Conservation (phyloP, 2,113 vertebrate genomes). For the Ursus arctos region DNA sequence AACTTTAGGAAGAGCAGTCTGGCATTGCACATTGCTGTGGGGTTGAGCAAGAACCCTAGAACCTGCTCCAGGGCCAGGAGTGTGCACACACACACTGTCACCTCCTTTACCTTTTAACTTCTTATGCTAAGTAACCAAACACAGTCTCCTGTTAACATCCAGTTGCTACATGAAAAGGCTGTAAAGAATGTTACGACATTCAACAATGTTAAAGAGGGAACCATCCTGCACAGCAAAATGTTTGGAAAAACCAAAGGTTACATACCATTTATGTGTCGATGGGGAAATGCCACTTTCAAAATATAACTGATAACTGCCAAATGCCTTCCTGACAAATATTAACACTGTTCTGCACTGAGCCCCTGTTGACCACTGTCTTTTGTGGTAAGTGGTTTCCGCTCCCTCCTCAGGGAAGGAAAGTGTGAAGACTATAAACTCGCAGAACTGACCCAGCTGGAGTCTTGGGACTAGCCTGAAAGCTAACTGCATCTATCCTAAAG, state of each 20-base stretch:
- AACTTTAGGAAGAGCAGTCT: not conserved
- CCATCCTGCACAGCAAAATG: not conserved
- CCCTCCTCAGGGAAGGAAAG: not conserved
- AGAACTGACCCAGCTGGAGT: not conserved
- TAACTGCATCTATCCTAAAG: not conserved
- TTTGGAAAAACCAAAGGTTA: not conserved
- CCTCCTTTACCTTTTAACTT: not conserved
- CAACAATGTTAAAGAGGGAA: not conserved
- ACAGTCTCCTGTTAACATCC: not conserved
- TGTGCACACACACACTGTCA: not conserved
- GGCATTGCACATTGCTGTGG: not conserved
- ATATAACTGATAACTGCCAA: not conserved
- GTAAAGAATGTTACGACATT: not conserved
- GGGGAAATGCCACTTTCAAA: constrained; percentile 11
- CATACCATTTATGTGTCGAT: not conserved
- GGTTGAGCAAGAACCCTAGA: not conserved
- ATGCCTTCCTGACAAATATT: not conserved
- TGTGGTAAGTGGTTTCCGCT: not conserved
- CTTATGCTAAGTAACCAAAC: not conserved
- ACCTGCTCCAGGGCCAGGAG: not conserved
- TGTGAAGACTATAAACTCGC: not conserved
- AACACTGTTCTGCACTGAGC: not conserved
- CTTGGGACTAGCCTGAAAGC: not conserved
- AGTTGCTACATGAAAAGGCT: not conserved
- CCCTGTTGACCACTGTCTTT: not conserved